phyloP scores from a whole-genome alignment of 2,113 vertebrate genomes.

The Delphinapterus leucas region DNA sequence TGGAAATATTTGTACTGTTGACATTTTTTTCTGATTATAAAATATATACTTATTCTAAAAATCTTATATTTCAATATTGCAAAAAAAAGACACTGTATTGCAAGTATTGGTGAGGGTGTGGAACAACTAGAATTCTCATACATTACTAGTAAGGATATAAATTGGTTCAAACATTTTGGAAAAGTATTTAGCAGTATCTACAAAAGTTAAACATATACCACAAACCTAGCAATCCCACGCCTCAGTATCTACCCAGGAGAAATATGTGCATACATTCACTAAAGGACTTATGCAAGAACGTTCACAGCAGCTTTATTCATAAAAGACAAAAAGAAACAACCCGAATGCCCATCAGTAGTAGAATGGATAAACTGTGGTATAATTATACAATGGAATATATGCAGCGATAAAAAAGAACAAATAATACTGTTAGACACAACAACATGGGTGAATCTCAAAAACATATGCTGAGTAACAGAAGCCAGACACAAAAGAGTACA shows the following conservation, averaged over 20 bases:
- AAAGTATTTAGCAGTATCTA: conserved; percentile 16
- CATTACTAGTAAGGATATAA: not conserved
- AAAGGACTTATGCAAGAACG: not conserved
- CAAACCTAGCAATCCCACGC: not conserved
- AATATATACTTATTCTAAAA: conserved; percentile 19
- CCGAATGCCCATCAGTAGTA: not conserved
- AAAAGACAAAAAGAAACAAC: not conserved
- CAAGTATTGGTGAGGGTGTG: not conserved
- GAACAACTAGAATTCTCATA: not conserved
- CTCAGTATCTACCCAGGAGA: not conserved
- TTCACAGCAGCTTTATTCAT: not conserved
- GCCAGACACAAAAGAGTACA: not conserved
- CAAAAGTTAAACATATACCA: not conserved
- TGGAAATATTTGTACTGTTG: not conserved
- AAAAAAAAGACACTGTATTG: not conserved
- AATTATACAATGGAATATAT: not conserved
- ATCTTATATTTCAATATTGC: not conserved
- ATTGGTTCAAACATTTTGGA: not conserved
- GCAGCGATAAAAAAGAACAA: not conserved
- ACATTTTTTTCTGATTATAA: not conserved
- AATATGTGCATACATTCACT: not conserved
- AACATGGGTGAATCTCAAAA: not conserved
- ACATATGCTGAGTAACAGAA: not conserved
- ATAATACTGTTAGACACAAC: not conserved
- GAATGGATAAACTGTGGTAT: not conserved